Percentiles rank a stretch among this genome's conserved stretches.
phyloP scores from a whole-genome alignment of 1,140 invertebrate species.

The Camponotus vicinus region DNA sequence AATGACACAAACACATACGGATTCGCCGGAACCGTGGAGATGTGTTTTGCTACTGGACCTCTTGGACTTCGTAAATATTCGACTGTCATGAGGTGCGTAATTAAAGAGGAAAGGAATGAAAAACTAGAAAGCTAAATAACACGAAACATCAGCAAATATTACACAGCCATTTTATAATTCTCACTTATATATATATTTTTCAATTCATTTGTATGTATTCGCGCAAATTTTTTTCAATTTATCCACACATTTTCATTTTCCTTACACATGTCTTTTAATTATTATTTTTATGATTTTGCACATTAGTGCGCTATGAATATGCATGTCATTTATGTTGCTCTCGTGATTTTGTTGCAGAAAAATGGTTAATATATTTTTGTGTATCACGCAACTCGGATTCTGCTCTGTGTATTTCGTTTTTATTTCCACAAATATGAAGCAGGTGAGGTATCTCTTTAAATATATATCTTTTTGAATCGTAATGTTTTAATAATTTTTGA shows the following conservation, averaged over 20 bases:
- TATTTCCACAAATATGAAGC: conserved; percentile 93
- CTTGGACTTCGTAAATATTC: conserved; percentile 87
- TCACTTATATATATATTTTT: background rate
- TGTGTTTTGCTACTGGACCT: conserved; percentile 92
- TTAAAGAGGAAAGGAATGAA: background rate
- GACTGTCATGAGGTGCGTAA: conserved; percentile 86
- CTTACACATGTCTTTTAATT: conserved; percentile 11
- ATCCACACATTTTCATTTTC: no score
- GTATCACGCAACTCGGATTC: conserved; percentile 97
- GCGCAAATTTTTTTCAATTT: conserved; percentile 5
- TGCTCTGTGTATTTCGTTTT: conserved; percentile 98
- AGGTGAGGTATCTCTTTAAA: conserved; percentile 86
- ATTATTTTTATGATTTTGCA: background rate
- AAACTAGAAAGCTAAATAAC: conserved; percentile 11
- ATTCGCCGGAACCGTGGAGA: conserved; percentile 92
- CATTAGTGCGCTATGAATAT: background rate
- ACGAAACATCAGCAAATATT: conserved; percentile 11
- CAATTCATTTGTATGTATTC: background rate
- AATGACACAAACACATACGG: conserved; percentile 86
- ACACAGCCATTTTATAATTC: background rate
- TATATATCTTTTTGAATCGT: background rate
- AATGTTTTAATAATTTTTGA: background rate
- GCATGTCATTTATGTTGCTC: conserved; percentile 65
- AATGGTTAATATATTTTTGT: conserved; percentile 92
- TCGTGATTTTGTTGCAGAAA: conserved; percentile 83